Evolutionary conservation across 1,140 invertebrate genomes (phyloP).

Genomic region (Ips typographus): DNA sequence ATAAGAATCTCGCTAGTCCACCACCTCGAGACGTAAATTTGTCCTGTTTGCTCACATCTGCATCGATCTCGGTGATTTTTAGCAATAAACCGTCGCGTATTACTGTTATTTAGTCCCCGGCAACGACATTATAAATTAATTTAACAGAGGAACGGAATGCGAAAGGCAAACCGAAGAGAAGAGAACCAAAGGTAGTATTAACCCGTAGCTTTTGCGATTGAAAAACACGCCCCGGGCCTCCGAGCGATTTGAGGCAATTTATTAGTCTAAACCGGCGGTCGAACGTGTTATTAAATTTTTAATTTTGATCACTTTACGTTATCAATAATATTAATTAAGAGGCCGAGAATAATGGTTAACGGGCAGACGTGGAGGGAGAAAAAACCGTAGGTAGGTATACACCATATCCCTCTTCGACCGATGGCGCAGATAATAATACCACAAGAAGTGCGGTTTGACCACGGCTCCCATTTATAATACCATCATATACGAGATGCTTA

Average conservation of each 20-base stretch:
- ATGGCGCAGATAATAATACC: conserved; percentile 21
- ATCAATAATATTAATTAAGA: conserved; percentile 33
- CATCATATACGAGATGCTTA: conserved; percentile 26
- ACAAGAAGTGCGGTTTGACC: conserved; percentile 23
- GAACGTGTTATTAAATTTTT: conserved; percentile 33
- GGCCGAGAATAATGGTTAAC: conserved; percentile 20
- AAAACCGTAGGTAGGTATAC: neutral
- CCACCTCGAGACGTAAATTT: conserved; percentile 13
- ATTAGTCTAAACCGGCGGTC: conserved; percentile 24
- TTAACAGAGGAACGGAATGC: conserved; percentile 22
- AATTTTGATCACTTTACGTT: conserved; percentile 33
- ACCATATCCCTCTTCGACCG: conserved; percentile 14
- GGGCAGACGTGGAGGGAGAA: conserved; percentile 2
- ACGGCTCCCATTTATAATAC: no score
- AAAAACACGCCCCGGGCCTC: conserved; percentile 21
- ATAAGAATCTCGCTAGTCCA: conserved; percentile 6
- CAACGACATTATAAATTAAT: conserved; percentile 28
- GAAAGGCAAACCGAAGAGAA: conserved; percentile 17
- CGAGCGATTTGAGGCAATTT: conserved; percentile 28
- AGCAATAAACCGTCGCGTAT: conserved; percentile 12
- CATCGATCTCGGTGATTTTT: conserved; percentile 13
- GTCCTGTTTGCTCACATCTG: conserved; percentile 23
- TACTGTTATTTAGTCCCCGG: conserved; percentile 20
- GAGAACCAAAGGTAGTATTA: conserved; percentile 22
- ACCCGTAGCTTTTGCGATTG: conserved; percentile 22